These are phyloP conservation scores for Pycnonotus jocosus DNA, from an alignment of 2,113 vertebrate species.

Conservation along the genomic window DNA sequence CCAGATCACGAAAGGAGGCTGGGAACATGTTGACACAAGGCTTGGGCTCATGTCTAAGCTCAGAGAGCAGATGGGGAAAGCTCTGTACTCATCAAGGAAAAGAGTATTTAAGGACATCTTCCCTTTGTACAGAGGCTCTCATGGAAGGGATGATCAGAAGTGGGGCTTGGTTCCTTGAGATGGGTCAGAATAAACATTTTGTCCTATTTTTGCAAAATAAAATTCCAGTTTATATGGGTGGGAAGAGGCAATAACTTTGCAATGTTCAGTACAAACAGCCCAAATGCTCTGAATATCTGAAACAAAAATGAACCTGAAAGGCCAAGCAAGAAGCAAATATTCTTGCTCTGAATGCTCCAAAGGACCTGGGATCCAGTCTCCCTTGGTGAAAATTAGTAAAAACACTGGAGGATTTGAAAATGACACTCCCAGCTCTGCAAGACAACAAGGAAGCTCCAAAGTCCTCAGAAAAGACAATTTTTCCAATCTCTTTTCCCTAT, in stretches of 20 bases:
- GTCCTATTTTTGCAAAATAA: background rate
- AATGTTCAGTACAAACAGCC: background rate
- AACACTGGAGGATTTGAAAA: background rate
- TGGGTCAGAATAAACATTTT: background rate
- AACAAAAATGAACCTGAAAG: background rate
- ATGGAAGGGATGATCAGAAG: background rate
- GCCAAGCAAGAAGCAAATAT: background rate
- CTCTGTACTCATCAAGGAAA: background rate
- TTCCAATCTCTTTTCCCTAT: background rate
- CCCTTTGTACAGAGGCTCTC: background rate
- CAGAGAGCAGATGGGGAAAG: conserved; percentile 8
- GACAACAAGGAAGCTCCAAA: background rate
- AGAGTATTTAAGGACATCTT: conserved; percentile 11
- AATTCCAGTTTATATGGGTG: background rate
- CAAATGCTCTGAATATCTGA: background rate
- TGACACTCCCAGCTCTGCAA: background rate
- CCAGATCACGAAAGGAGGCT: background rate
- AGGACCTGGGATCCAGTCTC: background rate
- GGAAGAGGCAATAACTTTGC: background rate
- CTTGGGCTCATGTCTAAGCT: background rate
- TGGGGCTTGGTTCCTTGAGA: background rate
- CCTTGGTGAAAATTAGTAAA: background rate
- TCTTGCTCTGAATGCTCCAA: background rate
- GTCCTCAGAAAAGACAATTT: background rate
- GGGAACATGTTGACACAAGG: conserved; percentile 26